Evolutionary conservation across 2,113 vertebrate genomes (phyloP).

Genomic region (Aspidoscelis tigris): DNA sequence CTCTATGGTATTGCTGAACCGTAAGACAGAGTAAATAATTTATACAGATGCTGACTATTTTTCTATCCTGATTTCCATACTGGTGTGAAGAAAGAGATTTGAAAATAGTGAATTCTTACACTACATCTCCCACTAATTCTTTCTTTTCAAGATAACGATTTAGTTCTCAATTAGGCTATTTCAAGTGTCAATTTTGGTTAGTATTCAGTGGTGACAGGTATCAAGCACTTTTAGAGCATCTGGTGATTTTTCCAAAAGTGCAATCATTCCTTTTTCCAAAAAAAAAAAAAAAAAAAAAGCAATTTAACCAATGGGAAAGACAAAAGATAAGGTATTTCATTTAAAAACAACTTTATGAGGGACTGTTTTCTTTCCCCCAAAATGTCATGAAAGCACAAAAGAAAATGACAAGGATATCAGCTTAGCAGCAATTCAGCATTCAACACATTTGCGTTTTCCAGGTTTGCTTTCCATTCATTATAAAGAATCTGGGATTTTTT

Average conservation of each 20-base stretch:
- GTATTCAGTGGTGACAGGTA: constrained; percentile 26
- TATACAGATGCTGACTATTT: neutral
- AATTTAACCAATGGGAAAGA: constrained; percentile 47
- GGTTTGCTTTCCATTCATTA: constrained; percentile 41
- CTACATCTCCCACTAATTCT: constrained; percentile 62
- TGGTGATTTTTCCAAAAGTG: constrained; percentile 17
- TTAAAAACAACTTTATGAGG: constrained; percentile 33
- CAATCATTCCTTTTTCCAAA: constrained; percentile 7
- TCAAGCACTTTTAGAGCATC: constrained; percentile 9
- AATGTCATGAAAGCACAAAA: constrained; percentile 37
- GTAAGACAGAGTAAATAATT: neutral
- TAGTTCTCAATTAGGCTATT: constrained; percentile 64
- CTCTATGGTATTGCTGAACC: too few relatives aligned
- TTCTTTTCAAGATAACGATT: constrained; percentile 63
- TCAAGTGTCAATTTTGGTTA: neutral
- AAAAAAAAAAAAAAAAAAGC: constrained; percentile 1
- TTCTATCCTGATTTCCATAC: constrained; percentile 32
- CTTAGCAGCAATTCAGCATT: constrained; percentile 39
- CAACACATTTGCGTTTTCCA: constrained; percentile 58
- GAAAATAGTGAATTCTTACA: constrained; percentile 68
- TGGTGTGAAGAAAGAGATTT: constrained; percentile 12
- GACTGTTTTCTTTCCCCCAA: constrained; percentile 50
- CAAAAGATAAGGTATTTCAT: constrained; percentile 24
- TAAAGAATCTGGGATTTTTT: constrained; percentile 50
- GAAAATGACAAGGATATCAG: constrained; percentile 41